phyloP scores from a whole-genome alignment of 2,113 vertebrate species.

The Coturnix japonica region DNA sequence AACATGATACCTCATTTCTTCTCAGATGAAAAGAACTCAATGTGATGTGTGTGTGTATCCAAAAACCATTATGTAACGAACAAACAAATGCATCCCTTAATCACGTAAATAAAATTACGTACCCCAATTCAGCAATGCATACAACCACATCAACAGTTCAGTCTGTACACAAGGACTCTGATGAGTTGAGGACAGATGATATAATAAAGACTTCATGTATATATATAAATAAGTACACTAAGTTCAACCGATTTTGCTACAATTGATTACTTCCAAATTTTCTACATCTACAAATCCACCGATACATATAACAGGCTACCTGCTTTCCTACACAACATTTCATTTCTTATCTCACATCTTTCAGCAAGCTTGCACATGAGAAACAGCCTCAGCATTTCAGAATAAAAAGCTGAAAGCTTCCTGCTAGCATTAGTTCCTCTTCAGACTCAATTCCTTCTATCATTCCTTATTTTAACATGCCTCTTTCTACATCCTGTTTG shows the following conservation, averaged over 20 bases:
- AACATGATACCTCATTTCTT: not conserved
- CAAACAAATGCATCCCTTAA: not conserved
- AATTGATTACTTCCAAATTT: not conserved
- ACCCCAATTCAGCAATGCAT: not conserved
- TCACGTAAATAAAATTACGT: not conserved
- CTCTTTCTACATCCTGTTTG: not conserved
- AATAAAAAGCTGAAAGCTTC: not conserved
- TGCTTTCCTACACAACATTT: not conserved
- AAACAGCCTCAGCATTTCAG: not conserved
- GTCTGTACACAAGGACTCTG: not conserved
- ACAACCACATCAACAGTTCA: not conserved
- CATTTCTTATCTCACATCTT: not conserved
- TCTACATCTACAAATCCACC: not conserved
- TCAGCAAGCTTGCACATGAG: not conserved
- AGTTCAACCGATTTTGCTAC: not conserved
- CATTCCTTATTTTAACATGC: not conserved
- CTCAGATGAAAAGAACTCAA: not conserved
- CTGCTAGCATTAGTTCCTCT: not conserved
- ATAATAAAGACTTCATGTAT: not conserved
- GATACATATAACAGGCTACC: not conserved
- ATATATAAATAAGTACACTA: not conserved
- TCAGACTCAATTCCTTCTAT: not conserved
- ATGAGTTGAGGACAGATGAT: not conserved
- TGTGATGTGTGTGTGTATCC: accelerated
- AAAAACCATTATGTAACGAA: not conserved